These are phyloP conservation scores for Ramazzottius varieornatus DNA, from an alignment of 2,888 invertebrate species.

Conservation along the genomic window DNA sequence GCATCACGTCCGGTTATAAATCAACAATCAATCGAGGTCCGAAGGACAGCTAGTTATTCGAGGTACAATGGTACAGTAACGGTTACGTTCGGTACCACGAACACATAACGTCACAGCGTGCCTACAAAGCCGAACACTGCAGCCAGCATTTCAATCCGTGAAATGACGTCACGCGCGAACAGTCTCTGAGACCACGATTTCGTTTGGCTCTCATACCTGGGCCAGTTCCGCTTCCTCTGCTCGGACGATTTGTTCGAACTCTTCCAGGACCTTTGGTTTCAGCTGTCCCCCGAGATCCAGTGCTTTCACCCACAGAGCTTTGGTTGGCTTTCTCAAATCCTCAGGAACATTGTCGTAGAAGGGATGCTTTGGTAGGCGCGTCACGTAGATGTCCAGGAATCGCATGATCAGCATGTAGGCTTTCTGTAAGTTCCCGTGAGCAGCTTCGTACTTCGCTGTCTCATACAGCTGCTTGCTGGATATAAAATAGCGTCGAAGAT, in stretches of 20 bases:
- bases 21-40: too few relatives aligned
- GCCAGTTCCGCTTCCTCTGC: background rate
- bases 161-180: too few relatives aligned
- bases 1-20: too few relatives aligned
- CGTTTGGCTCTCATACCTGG: too few relatives aligned
- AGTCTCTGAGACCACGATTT: too few relatives aligned
- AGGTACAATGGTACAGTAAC: too few relatives aligned
- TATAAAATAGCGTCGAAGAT: background rate
- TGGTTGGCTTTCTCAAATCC: background rate
- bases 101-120: too few relatives aligned
- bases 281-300: background rate
- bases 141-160: too few relatives aligned
- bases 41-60: too few relatives aligned
- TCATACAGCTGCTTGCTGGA: background rate
- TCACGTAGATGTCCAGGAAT: background rate
- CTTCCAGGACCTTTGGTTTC: background rate
- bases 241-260: background rate
- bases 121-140: too few relatives aligned
- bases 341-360: background rate
- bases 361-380: background rate
- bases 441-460: background rate
- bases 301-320: background rate
- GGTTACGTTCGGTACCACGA: too few relatives aligned
- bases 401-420: background rate
- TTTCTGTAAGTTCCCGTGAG: background rate